Conservation (phyloP, 2,797 vertebrate genomes). For the Enteromius fasciolatus region DNA sequence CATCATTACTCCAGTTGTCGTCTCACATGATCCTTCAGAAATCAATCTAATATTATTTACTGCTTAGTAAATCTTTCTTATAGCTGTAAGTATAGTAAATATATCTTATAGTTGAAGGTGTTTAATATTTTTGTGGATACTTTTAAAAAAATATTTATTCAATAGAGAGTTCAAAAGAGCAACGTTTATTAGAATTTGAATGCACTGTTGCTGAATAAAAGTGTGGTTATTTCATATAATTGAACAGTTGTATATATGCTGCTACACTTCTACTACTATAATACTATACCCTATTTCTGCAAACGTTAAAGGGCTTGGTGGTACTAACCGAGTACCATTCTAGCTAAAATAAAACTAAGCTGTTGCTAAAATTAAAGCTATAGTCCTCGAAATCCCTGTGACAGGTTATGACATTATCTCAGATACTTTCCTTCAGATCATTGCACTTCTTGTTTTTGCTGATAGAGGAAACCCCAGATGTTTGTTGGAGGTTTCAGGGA, state of each 20-base stretch:
- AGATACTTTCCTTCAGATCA: slow-evolving; percentile 13
- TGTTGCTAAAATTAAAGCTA: background rate
- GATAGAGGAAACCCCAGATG: slow-evolving; percentile 43
- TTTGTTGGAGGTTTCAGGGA: slow-evolving; percentile 55
- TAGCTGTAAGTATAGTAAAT: too few relatives aligned
- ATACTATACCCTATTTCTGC: background rate
- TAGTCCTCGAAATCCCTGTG: background rate
- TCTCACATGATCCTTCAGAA: background rate
- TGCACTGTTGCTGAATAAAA: background rate
- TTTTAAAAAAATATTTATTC: background rate
- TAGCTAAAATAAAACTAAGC: background rate
- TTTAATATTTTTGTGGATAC: background rate
- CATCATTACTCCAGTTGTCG: background rate
- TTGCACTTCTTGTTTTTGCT: slow-evolving; percentile 30
- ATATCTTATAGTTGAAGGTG: background rate
- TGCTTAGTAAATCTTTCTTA: background rate
- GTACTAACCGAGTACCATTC: background rate
- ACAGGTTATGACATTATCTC: background rate
- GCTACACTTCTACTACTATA: background rate
- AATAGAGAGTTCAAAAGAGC: too few relatives aligned
- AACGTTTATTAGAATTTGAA: background rate
- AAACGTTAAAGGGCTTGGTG: background rate
- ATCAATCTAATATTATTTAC: background rate
- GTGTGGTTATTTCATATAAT: background rate
- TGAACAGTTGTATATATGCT: background rate